phyloP scores from a whole-genome alignment of 2,888 invertebrate species.

The Geotrupes spiniger region DNA sequence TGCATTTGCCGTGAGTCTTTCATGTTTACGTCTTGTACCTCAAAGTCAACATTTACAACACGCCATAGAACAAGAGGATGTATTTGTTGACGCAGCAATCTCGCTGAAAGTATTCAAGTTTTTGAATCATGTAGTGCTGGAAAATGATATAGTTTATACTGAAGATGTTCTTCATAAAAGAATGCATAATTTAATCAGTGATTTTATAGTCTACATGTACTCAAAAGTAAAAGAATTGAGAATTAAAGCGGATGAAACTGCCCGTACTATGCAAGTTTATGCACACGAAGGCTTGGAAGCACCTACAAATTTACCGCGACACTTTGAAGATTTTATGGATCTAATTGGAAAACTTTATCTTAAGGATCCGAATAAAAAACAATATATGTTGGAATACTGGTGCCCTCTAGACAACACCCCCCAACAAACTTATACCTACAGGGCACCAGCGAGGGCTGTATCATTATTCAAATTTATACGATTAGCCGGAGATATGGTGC shows the following conservation, averaged over 20 bases:
- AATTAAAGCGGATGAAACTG: slow-evolving; percentile 84
- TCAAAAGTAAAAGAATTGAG: slow-evolving; percentile 82
- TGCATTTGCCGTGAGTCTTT: slow-evolving; percentile 67
- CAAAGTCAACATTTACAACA: slow-evolving; percentile 56
- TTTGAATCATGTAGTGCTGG: slow-evolving; percentile 69
- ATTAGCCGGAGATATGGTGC: slow-evolving; percentile 81
- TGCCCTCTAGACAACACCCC: slow-evolving; percentile 56
- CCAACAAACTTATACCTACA: slow-evolving; percentile 43
- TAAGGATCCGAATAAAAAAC: slow-evolving; percentile 66
- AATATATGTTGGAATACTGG: slow-evolving; percentile 83
- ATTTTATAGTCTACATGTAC: slow-evolving; percentile 91
- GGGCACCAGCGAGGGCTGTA: slow-evolving; percentile 64
- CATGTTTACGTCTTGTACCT: slow-evolving; percentile 59
- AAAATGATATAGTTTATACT: slow-evolving; percentile 64
- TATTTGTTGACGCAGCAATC: slow-evolving; percentile 75
- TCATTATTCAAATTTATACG: slow-evolving; percentile 89
- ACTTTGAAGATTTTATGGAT: slow-evolving; percentile 81
- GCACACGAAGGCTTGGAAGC: slow-evolving; percentile 74
- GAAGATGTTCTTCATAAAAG: slow-evolving; percentile 81
- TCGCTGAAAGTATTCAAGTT: slow-evolving; percentile 78
- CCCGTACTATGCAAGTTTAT: slow-evolving; percentile 73
- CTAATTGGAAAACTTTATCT: slow-evolving; percentile 76
- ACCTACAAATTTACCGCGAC: slow-evolving; percentile 69
- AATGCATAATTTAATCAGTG: slow-evolving; percentile 81
- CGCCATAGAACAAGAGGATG: slow-evolving; percentile 74